Percentiles rank a stretch among this genome's conserved stretches.
Evolutionary conservation across 2,888 invertebrate species (phyloP).

Genomic region (Diloba caeruleocephala): DNA sequence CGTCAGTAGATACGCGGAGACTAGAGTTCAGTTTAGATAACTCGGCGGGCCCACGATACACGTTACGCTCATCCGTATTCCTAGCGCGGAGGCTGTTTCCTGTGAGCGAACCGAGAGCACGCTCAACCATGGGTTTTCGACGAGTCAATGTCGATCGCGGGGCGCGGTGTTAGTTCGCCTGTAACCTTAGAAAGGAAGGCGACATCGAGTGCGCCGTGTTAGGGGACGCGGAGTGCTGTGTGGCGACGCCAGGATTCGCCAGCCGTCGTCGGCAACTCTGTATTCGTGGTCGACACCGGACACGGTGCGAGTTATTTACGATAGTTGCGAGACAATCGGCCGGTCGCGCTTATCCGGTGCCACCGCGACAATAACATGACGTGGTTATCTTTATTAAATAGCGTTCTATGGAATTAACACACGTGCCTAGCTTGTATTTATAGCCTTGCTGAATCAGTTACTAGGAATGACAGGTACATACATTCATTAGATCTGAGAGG

Average conservation of each 20-base stretch:
- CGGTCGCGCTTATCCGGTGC: slow-evolving; percentile 85
- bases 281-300: slow-evolving; percentile 84
- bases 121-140: slow-evolving; percentile 64
- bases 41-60: slow-evolving; percentile 64
- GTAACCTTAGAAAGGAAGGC: slow-evolving; percentile 42
- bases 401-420: slow-evolving; percentile 81
- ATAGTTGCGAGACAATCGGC: slow-evolving; percentile 86
- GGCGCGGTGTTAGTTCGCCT: slow-evolving; percentile 41
- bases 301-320: slow-evolving; percentile 86
- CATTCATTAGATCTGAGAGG: slow-evolving; percentile 55
- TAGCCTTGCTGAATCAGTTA: slow-evolving; percentile 78
- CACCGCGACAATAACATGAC: slow-evolving; percentile 86
- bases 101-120: slow-evolving; percentile 70
- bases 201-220: slow-evolving; percentile 40
- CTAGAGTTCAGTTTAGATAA: slow-evolving; percentile 62
- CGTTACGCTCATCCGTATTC: slow-evolving; percentile 85
- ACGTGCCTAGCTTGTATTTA: slow-evolving; percentile 80
- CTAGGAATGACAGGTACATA: slow-evolving; percentile 65
- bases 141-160: slow-evolving; percentile 54
- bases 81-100: slow-evolving; percentile 81
- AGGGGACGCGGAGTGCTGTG: slow-evolving; percentile 52
- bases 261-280: slow-evolving; percentile 76
- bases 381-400: slow-evolving; percentile 86
- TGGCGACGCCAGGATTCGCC: slow-evolving; percentile 70
- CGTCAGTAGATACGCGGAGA: slow-evolving; percentile 61